Evolutionary conservation across 64 coral and sea anemone genomes (phyloP).

Genomic region (Pocillopora damicornis): DNA sequence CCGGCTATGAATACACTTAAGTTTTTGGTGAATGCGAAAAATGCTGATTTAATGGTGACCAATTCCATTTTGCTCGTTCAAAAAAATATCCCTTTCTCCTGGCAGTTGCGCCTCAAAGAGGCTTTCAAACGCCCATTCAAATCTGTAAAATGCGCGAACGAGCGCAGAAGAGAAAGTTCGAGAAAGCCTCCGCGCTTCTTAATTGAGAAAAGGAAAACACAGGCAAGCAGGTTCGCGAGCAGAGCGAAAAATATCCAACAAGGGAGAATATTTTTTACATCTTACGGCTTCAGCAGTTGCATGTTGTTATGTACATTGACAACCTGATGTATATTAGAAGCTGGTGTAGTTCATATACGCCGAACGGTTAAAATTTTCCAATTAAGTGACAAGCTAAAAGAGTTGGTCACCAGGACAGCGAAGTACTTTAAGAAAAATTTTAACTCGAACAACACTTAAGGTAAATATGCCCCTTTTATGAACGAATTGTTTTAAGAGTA

Average conservation of each 20-base stretch:
- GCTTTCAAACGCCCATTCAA: background rate
- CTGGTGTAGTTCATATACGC: background rate
- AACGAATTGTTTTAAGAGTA: background rate
- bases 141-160: background rate
- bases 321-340: background rate
- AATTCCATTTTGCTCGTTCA: background rate
- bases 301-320: background rate
- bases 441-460: background rate
- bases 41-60: background rate
- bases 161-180: background rate
- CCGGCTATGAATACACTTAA: background rate
- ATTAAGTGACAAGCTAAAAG: background rate
- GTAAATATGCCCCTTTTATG: background rate
- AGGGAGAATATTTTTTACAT: too few relatives aligned
- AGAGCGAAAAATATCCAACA: too few relatives aligned
- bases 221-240: background rate
- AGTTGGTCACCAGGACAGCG: background rate
- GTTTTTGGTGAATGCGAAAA: background rate
- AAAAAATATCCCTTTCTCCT: background rate
- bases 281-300: background rate
- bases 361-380: background rate
- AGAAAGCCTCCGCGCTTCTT: background rate
- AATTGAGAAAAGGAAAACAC: background rate
- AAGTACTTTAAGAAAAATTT: conserved; percentile 7
- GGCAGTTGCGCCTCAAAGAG: background rate